These are phyloP conservation scores for Lycaena phlaeas DNA, from an alignment of 2,888 invertebrate species.

Conservation along the genomic window DNA sequence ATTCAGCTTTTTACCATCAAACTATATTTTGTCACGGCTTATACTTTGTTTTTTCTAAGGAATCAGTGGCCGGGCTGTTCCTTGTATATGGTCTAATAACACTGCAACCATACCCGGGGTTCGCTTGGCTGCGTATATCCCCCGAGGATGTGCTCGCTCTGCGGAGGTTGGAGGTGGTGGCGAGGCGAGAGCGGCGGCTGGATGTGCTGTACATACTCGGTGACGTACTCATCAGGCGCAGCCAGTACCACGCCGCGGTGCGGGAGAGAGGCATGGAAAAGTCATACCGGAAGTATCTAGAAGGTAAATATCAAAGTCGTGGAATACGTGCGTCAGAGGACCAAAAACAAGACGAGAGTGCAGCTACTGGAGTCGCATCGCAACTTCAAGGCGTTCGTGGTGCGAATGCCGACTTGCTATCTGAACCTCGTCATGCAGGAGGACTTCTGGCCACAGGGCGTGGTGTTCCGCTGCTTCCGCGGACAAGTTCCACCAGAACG, in stretches of 20 bases:
- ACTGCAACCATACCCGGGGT: constrained; percentile 42
- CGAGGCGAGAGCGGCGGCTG: constrained; percentile 30
- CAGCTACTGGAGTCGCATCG: no score
- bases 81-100: constrained; percentile 44
- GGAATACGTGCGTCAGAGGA: no score
- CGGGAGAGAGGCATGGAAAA: constrained; percentile 47
- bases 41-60: constrained; percentile 34
- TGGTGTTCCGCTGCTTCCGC: no score
- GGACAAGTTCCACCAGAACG: no score
- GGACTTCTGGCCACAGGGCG: no score
- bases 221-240: constrained; percentile 33
- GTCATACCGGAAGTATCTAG: constrained; percentile 40
- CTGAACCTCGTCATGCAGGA: no score
- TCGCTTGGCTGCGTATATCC: constrained; percentile 36
- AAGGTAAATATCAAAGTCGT: constrained; percentile 45
- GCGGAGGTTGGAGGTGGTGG: constrained; percentile 32
- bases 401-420: no score
- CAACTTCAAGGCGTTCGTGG: no score
- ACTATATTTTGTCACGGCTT: no score
- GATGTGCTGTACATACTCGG: constrained; percentile 51
- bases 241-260: constrained; percentile 35
- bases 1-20: no score
- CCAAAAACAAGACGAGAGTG: no score
- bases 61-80: constrained; percentile 46
- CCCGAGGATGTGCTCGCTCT: constrained; percentile 39